phyloP scores from a whole-genome alignment of 2,888 invertebrate genomes.

The Ormyrus thymus region DNA sequence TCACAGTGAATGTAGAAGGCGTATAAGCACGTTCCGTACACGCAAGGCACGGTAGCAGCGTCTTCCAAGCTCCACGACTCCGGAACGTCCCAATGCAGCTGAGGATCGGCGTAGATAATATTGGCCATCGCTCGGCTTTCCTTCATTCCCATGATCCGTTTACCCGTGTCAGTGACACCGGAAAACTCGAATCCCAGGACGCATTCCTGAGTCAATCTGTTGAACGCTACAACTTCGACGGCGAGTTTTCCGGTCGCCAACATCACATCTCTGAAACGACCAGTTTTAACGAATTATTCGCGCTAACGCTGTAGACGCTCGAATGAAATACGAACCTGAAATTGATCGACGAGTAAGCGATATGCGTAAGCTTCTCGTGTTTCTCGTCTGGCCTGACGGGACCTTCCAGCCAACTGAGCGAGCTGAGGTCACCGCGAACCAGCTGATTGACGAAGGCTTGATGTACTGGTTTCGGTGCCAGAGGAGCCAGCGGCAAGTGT shows the following conservation, averaged over 20 bases:
- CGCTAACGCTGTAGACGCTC: background rate
- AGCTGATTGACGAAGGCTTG: constrained; percentile 87
- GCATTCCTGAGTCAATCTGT: constrained; percentile 80
- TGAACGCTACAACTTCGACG: constrained; percentile 85
- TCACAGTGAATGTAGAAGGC: constrained; percentile 76
- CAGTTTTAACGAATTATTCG: background rate
- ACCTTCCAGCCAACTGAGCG: constrained; percentile 90
- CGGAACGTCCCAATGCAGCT: constrained; percentile 78
- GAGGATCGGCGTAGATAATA: constrained; percentile 75
- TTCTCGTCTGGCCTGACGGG: constrained; percentile 68
- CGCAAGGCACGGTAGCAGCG: constrained; percentile 81
- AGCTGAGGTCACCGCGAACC: constrained; percentile 90
- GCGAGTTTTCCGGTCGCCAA: constrained; percentile 92
- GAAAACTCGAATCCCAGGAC: constrained; percentile 83
- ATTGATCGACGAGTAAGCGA: constrained; percentile 89
- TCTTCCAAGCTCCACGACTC: constrained; percentile 79
- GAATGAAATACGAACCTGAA: constrained; percentile 76
- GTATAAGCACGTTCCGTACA: constrained; percentile 80
- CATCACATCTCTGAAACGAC: constrained; percentile 87
- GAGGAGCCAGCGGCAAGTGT: constrained; percentile 82
- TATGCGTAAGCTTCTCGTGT: constrained; percentile 74
- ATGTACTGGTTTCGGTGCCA: constrained; percentile 75
- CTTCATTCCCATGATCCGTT: constrained; percentile 74
- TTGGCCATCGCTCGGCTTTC: constrained; percentile 76
- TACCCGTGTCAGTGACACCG: constrained; percentile 77